Evolutionary conservation across 1,140 invertebrate species (phyloP), one percentile per base, ranked within the genome.

Genomic region (Maconellicoccus hirsutus): DNA sequence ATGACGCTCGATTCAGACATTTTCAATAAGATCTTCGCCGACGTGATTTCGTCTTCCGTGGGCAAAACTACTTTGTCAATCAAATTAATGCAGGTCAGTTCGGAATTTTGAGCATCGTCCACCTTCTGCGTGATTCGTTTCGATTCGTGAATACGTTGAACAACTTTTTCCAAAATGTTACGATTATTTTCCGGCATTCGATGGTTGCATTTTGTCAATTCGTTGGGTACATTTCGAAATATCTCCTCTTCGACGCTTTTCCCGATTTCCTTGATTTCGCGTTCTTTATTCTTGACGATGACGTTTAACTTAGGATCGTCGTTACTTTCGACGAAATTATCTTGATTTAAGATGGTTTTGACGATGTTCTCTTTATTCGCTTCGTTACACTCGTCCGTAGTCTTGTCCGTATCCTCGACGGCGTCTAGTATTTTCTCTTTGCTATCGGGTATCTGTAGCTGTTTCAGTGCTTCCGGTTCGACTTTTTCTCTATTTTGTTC

Each of bases 71-170:
- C 59, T 19, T 66, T 66, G 21, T 66, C 61, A 4, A 22, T 12
- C 10, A 26, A 23, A 26, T 23, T 23, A 8, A 25, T 14, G 8
- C 10, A 16, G 10, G 61, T 25, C 19, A 26, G 8, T 10, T 66
- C 25, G 25, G 61, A 12, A 25, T 23, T 25, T 16, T 25, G 22
- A 6, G 61, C 14, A 12, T 71, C 70, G 8, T 70, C 69, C 3
- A 22, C 14, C 23, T 70, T 70, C 29, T 70, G 27, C 12, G 23
- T 29, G 69, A 70, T 70, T 33, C 27, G 69, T 70, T 70, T 70
- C 2, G 69, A 70, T 38, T 38, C 69, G 69, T 70, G 27, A 21
- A 70, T 38, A 7, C 27, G 69, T 23, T 66, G 61, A 4, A 66
- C 61, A 16, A 66, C 61, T 26, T 66, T 66, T 26, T 66, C 61